phyloP scores from a whole-genome alignment of 2,888 invertebrate genomes.

The Phaonia tiefii region DNA sequence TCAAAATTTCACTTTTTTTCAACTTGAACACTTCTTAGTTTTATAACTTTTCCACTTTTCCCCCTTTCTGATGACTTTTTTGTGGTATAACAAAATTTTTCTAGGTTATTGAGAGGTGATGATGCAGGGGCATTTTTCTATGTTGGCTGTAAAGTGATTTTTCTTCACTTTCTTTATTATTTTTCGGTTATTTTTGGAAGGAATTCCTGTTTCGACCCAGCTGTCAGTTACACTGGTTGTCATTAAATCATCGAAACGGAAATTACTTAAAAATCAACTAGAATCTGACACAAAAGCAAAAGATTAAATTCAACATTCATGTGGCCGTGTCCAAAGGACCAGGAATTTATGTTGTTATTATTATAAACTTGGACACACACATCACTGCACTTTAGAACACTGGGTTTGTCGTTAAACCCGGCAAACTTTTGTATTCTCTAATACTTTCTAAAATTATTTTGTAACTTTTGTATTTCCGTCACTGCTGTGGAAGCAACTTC shows the following conservation, averaged over 20 bases:
- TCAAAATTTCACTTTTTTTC: not conserved
- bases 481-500: not conserved
- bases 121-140: too few species aligned
- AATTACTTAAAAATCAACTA: conserved; percentile 12
- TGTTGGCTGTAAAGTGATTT: not conserved
- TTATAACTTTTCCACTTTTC: not conserved
- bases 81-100: not conserved
- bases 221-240: conserved; percentile 28
- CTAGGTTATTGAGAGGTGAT: not conserved
- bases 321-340: too few species aligned
- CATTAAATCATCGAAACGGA: conserved; percentile 11
- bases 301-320: too few species aligned
- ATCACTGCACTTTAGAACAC: conserved; percentile 18
- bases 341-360: too few species aligned
- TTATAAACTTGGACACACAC: not conserved
- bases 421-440: conserved; percentile 15
- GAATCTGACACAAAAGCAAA: not conserved
- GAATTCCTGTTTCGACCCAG: conserved; percentile 12
- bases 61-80: not conserved
- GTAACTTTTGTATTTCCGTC: conserved; percentile 52
- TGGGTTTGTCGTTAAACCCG: not conserved
- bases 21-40: conserved; percentile 4
- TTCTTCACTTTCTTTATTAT: not conserved
- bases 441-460: conserved; percentile 11
- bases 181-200: not conserved